Conservation (phyloP, 2,888 invertebrate species). For the Dinocampus coccinellae region DNA sequence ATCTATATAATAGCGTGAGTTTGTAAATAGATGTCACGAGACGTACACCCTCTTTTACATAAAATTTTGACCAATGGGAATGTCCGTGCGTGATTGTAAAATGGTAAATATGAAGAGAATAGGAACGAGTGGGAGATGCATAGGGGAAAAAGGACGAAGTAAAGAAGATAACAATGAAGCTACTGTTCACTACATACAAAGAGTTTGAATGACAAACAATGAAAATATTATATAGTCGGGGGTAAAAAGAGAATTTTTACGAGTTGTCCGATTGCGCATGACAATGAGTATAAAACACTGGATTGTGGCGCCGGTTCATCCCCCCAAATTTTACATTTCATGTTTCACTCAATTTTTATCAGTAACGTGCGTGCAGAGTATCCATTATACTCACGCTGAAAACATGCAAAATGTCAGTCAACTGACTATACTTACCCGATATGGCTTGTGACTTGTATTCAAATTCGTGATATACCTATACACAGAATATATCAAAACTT, state of each 20-base stretch:
- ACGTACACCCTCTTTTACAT: slow-evolving; percentile 7
- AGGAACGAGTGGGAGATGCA: slow-evolving; percentile 2
- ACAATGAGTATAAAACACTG: slow-evolving; percentile 50
- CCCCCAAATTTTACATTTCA: neutral
- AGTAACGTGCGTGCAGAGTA: slow-evolving; percentile 15
- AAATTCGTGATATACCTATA: neutral
- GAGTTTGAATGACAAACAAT: slow-evolving; percentile 59
- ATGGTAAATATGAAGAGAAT: slow-evolving; percentile 14
- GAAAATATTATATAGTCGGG: slow-evolving; percentile 46
- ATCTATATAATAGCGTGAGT: slow-evolving; percentile 35
- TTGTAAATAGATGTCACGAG: neutral
- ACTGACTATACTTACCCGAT: slow-evolving; percentile 9
- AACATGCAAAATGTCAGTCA: slow-evolving; percentile 18
- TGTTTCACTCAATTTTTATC: slow-evolving; percentile 25
- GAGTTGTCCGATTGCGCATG: slow-evolving; percentile 52
- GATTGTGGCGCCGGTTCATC: slow-evolving; percentile 42
- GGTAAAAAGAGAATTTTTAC: slow-evolving; percentile 6
- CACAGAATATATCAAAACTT: no score
- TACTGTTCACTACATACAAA: slow-evolving; percentile 39
- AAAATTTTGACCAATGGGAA: slow-evolving; percentile 3
- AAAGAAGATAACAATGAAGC: slow-evolving; percentile 30
- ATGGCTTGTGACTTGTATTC: slow-evolving; percentile 33
- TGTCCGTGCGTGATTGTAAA: slow-evolving; percentile 25
- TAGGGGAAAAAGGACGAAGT: slow-evolving; percentile 12
- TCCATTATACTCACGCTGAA: neutral